These are phyloP conservation scores for Porites evermanni DNA, from an alignment of 92 coral and sea anemone species.

Conservation along the genomic window DNA sequence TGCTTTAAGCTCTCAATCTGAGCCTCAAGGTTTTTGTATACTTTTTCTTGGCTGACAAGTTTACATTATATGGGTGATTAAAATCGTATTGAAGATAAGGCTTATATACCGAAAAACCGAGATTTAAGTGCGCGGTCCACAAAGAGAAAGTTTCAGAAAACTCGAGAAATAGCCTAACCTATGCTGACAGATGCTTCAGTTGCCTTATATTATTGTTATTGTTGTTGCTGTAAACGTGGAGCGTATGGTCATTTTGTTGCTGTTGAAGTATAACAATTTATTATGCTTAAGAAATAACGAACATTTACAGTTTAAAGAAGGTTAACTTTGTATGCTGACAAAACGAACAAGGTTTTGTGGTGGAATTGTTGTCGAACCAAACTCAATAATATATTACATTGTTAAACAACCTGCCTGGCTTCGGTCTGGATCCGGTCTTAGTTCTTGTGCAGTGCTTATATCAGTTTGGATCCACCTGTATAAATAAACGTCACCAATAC, in stretches of 20 bases:
- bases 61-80: neutral
- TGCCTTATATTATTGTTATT: too few species aligned
- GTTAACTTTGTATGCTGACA: too few species aligned
- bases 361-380: neutral
- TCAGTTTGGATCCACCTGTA: slow-evolving; percentile 23
- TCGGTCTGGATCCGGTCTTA: too few species aligned
- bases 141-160: neutral
- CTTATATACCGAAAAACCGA: neutral
- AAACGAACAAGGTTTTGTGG: neutral
- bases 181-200: neutral
- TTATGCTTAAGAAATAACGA: too few species aligned
- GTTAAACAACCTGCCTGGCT: neutral
- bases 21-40: neutral
- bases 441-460: slow-evolving; percentile 4
- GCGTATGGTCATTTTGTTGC: too few species aligned
- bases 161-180: neutral
- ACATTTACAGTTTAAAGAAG: too few species aligned
- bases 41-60: neutral
- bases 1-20: neutral
- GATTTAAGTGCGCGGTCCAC: neutral
- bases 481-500: slow-evolving; percentile 32
- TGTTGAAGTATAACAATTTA: too few species aligned
- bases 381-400: neutral
- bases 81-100: neutral
- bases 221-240: too few species aligned